A percentile compares a stretch with the other conserved stretches of the same genome.
Conservation (phyloP, 2,888 invertebrate genomes). For the Hemicrepidius hirtus region DNA sequence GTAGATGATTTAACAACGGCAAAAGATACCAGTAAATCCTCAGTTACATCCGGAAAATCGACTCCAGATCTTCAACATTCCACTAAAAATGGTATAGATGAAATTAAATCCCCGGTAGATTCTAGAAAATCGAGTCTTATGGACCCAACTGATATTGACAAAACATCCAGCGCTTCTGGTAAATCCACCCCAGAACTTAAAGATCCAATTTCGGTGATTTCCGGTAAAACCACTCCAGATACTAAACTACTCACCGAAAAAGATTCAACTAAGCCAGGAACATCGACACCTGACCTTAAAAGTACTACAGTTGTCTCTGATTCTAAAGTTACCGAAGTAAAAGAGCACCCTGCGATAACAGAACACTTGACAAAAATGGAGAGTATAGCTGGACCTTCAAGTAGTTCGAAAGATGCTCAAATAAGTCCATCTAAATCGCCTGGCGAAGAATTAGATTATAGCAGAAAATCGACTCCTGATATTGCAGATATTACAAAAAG, state of each 20-base stretch:
- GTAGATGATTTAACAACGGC: not conserved
- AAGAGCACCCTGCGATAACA: not conserved
- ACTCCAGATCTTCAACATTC: conserved; percentile 32
- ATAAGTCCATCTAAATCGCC: conserved; percentile 15
- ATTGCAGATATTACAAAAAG: conserved; percentile 64
- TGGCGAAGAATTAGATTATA: conserved; percentile 58
- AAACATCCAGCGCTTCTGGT: conserved; percentile 35
- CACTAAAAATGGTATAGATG: not conserved
- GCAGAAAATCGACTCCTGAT: conserved; percentile 68
- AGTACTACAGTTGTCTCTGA: conserved; percentile 11
- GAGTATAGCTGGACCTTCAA: conserved; percentile 56
- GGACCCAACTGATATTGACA: not conserved
- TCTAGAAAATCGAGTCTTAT: conserved; percentile 38
- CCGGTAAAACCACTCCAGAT: not conserved
- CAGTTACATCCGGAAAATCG: conserved; percentile 38
- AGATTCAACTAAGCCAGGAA: conserved; percentile 57
- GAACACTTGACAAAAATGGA: conserved; percentile 41
- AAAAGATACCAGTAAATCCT: not conserved
- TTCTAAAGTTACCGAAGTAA: conserved; percentile 32
- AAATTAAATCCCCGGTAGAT: conserved; percentile 7
- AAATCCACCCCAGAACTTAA: conserved; percentile 52
- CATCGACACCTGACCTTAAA: conserved; percentile 60
- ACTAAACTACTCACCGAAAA: conserved; percentile 21
- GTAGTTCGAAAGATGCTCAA: conserved; percentile 30
- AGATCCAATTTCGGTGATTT: conserved; percentile 5